Conservation (phyloP, 53 echinoderm and acorn worm species). For the Crossaster papposus region DNA sequence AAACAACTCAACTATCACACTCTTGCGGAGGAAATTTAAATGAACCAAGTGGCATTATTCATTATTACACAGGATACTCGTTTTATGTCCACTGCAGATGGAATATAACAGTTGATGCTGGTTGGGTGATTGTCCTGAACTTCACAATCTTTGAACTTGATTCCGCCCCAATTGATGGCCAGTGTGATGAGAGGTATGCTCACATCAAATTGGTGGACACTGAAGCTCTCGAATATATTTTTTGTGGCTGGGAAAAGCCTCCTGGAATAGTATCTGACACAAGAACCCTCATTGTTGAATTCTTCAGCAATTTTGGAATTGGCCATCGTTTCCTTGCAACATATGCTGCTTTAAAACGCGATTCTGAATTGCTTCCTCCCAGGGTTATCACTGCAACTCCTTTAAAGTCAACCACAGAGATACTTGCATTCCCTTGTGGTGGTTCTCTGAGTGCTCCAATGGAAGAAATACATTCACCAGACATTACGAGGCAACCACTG, state of each 20-base stretch:
- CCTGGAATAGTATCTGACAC: background rate
- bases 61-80: background rate
- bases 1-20: background rate
- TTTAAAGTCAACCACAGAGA: background rate
- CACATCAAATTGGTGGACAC: slow-evolving; percentile 35
- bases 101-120: slow-evolving; percentile 51
- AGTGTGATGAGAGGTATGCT: slow-evolving; percentile 50
- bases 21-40: background rate
- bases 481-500: background rate
- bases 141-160: slow-evolving; percentile 48
- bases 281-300: slow-evolving; percentile 20
- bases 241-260: slow-evolving; percentile 35
- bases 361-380: background rate
- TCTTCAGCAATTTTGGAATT: slow-evolving; percentile 24
- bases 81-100: slow-evolving; percentile 4
- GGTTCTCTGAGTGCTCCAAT: background rate
- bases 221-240: background rate
- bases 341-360: background rate
- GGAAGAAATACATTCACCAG: slow-evolving; percentile 29
- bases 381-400: background rate
- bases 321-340: slow-evolving; percentile 34
- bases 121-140: slow-evolving; percentile 41
- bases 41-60: background rate
- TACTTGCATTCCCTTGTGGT: slow-evolving; percentile 11
- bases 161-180: background rate